Evolutionary conservation across 2,888 invertebrate genomes (phyloP), one percentile per base, ranked within the genome.

Genomic region (Ichneumoninae sp.): DNA sequence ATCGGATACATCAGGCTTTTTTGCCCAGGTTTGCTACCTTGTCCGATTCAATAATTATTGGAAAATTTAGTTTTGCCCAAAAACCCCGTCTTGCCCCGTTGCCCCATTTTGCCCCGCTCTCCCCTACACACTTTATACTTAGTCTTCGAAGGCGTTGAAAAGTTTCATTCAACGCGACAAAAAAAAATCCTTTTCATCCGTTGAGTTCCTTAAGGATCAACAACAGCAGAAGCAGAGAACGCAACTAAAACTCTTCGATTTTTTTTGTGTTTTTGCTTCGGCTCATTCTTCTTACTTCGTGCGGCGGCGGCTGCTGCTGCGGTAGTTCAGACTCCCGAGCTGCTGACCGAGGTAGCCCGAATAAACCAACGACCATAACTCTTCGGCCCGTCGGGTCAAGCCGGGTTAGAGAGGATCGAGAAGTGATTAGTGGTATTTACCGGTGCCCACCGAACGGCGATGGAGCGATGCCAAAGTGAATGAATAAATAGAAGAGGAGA

Each of bases 381-480:
- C 90, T 89, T 89, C 83, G 78, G 74, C 83, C 87, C 84, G 86
- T 36, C 74, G 88, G 90, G 91, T 91, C 90, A 90, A 90, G 88
- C 82, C 86, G 82, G 88, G 89, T 90, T 90, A 89, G 88, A 88
- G 87, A 89, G 90, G 88, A 90, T 91, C 89, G 89, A 88, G 91
- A 88, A 90, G 90, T 89, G 91, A 91, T 91, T 91, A 90, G 90
- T 90, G 88, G 87, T 88, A 89, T 90, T 91, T 90, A 88, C 89
- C 86, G 88, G 89, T 87, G 78, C 87, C 86, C 86, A 85, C 86
- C 82, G 86, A 80, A 86, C 77, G 80, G 44, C 86, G 33, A 33
- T 65, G 66, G 26, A 77, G 52, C 74, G 30, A 75, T 75, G 44
- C 72, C 33, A 36, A 40, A 19, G 16, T n/a, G 60, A 71, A 52